These are phyloP conservation scores for Neodon shergylaensis DNA, from an alignment of 2,113 vertebrate species.

Conservation along the genomic window DNA sequence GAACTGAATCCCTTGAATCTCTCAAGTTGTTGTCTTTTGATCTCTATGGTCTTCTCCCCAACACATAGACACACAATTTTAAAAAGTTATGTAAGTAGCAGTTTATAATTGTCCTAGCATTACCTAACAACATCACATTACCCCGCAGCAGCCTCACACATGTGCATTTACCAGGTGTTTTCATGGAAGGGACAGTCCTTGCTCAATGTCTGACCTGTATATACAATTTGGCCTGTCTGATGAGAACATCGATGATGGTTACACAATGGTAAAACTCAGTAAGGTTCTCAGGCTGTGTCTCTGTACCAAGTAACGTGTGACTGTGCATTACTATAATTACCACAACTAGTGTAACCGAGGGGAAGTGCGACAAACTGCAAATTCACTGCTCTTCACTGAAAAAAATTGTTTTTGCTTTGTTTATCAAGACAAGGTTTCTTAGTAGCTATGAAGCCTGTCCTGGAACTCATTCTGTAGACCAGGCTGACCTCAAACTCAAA, in stretches of 20 bases:
- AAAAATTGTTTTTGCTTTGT: not conserved
- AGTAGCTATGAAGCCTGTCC: too few species aligned
- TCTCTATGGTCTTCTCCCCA: not conserved
- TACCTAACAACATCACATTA: not conserved
- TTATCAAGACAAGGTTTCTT: too few species aligned
- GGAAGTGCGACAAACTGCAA: not conserved
- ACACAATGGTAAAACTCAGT: not conserved
- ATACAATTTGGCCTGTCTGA: not conserved
- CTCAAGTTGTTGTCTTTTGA: not conserved
- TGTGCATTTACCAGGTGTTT: not conserved
- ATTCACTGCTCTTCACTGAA: not conserved
- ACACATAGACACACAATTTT: not conserved
- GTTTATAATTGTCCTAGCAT: not conserved
- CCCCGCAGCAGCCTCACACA: not conserved
- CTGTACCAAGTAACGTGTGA: not conserved
- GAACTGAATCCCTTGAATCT: not conserved
- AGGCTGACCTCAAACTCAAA: too few species aligned
- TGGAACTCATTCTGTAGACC: too few species aligned
- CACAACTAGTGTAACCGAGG: not conserved
- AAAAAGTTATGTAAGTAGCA: too few species aligned
- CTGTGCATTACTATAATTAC: not conserved
- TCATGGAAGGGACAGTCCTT: not conserved
- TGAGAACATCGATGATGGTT: not conserved
- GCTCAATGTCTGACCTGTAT: not conserved
- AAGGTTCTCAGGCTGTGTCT: not conserved